Percentiles rank a stretch among this genome's conserved stretches.
Conservation (phyloP, 2,113 vertebrate species). For the Urocitellus parryii region DNA sequence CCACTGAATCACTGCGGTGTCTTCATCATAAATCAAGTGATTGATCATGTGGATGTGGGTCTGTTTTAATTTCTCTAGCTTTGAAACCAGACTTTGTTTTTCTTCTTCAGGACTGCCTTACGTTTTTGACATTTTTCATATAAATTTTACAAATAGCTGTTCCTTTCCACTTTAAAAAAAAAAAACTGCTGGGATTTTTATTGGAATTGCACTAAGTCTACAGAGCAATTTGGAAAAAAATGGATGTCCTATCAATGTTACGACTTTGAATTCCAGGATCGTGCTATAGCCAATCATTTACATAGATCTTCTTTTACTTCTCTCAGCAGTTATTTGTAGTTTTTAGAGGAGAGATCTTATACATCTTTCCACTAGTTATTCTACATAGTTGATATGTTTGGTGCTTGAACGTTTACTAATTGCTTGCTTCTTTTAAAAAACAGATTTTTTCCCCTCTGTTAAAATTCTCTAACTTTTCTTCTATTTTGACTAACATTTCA, state of each 20-base stretch:
- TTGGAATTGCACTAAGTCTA: background rate
- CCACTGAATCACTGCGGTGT: background rate
- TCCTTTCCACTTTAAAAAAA: background rate
- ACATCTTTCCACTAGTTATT: background rate
- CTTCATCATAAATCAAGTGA: background rate
- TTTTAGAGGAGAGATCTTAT: background rate
- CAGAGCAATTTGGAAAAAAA: background rate
- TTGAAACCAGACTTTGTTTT: background rate
- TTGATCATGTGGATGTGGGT: background rate
- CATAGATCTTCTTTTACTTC: background rate
- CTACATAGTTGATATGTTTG: background rate
- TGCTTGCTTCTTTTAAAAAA: background rate
- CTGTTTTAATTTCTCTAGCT: background rate
- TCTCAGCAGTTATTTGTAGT: background rate
- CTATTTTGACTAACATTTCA: background rate
- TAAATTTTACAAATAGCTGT: background rate
- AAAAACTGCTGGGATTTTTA: background rate
- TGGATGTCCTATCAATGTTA: background rate
- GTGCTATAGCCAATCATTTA: background rate
- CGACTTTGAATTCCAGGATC: background rate
- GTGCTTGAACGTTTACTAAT: slow-evolving; percentile 37
- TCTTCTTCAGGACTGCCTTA: background rate
- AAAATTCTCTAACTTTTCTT: slow-evolving; percentile 1
- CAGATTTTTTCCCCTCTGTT: background rate
- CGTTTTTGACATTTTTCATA: background rate